Base-by-base conservation (phyloP, 2,113 vertebrate species). In the Meriones unguiculatus region DNA sequence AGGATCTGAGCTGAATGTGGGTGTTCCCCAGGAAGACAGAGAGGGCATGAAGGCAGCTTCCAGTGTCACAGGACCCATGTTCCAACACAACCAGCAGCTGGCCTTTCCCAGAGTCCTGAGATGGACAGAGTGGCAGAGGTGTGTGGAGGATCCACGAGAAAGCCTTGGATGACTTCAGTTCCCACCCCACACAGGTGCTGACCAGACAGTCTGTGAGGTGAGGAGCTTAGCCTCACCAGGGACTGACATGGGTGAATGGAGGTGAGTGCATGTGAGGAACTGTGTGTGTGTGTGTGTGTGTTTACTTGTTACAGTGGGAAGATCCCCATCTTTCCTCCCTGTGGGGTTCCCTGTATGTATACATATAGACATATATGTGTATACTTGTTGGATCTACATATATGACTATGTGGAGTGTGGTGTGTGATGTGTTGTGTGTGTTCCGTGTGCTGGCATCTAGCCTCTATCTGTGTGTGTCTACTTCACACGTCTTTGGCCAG, bases 41-140 rank as follows among this genome's bases (percentile, higher is more conserved):
- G 81, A 99, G 96, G 85, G 98, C 98, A 0, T 80, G 98, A 13
- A 98, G 98, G 97, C 99, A 99, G 75, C 98, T 97, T 0, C 80
- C 97, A 0, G 98, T 82, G 15, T 80, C 95, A 0, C 22, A 98
- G 92, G 76, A 96, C 4, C 97, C 90, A 0, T 99, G 89, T 94
- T 99, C 98, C 2, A 98, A 97, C 0, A 86, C 97, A 35, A 99
- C 97, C 95, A 98, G 95, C 95, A 99, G 98, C 97, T 98, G 99
- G 95, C 98, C 98, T 69, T 99, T 98, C n/a, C 98, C 95, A 15
- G 99, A 99, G 93, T 99, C 99, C 99, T 99, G 91, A 25, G 78
- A 24, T 30, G 46, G 62, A 91, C 7, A 24, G 14, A 30, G 18
- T 35, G 25, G 1, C 9, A 17, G 0, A 70, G 15, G 4, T 50